Evolutionary conservation across 1,140 invertebrate species (phyloP).

Genomic region (Plectus sambesii): DNA sequence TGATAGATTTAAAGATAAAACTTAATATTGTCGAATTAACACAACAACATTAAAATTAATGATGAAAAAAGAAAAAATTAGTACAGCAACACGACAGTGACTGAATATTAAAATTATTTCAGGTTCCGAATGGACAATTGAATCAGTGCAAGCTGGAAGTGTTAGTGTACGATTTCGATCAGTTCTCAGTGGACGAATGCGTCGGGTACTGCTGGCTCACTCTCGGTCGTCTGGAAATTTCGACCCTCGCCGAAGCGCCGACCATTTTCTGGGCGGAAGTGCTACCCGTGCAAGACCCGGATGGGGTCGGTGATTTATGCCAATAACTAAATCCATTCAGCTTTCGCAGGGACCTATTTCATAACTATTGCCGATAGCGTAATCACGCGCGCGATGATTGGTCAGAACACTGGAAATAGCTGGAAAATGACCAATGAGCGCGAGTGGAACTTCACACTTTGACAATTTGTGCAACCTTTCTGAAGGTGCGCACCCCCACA

Average conservation of each 20-base stretch:
- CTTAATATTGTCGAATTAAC: conserved; percentile 11
- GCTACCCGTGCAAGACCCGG: conserved; percentile 37
- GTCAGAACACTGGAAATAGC: too few species aligned
- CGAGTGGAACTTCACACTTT: too few species aligned
- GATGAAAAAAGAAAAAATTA: background rate
- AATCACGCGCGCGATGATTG: too few species aligned
- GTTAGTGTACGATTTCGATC: conserved; percentile 41
- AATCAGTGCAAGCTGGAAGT: conserved; percentile 33
- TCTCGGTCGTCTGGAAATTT: conserved; percentile 33
- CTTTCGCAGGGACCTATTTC: too few species aligned
- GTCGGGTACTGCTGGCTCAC: conserved; percentile 41
- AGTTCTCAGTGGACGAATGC: conserved; percentile 37
- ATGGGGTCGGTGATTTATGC: conserved; percentile 27
- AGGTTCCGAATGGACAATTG: conserved; percentile 29
- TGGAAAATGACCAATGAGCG: too few species aligned
- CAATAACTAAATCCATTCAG: too few species aligned
- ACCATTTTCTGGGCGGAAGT: conserved; percentile 45
- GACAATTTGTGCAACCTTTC: too few species aligned
- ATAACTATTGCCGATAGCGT: too few species aligned
- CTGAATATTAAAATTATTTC: conserved; percentile 2
- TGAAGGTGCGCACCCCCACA: too few species aligned
- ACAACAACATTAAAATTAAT: conserved; percentile 4
- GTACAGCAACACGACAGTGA: too few species aligned
- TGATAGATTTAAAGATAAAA: background rate
- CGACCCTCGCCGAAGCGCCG: conserved; percentile 22